phyloP scores from a whole-genome alignment of 2,888 invertebrate species.

The Temnothorax unifasciatus region DNA sequence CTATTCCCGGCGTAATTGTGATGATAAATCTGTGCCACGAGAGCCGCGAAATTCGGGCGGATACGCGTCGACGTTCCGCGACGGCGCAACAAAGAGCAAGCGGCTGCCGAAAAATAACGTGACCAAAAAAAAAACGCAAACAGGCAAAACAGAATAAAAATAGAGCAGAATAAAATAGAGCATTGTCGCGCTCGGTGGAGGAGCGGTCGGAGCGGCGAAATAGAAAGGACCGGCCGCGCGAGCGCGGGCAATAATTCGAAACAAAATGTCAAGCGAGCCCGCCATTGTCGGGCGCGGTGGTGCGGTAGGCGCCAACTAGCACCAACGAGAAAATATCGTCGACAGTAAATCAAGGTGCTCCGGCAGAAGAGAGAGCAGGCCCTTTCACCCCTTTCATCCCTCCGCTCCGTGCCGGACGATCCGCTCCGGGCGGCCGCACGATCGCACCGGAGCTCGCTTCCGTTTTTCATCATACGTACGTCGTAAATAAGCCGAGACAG shows the following conservation, averaged over 20 bases:
- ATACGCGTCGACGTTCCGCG: conserved; percentile 71
- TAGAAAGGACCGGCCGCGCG: conserved; percentile 80
- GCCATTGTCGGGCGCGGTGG: conserved; percentile 84
- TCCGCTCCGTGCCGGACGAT: conserved; percentile 72
- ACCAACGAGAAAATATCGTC: conserved; percentile 84
- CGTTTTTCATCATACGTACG: conserved; percentile 81
- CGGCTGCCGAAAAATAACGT: conserved; percentile 60
- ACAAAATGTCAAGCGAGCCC: conserved; percentile 84
- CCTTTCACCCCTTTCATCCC: conserved; percentile 63
- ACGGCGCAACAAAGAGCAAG: conserved; percentile 78
- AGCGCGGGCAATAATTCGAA: conserved; percentile 84
- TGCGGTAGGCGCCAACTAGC: conserved; percentile 80
- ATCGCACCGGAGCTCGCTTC: conserved; percentile 79
- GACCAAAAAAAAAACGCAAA: conserved; percentile 56
- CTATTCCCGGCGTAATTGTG: conserved; percentile 29
- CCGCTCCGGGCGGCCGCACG: conserved; percentile 73
- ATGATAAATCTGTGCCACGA: conserved; percentile 66
- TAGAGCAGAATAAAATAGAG: conserved; percentile 63
- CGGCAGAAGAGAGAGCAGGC: conserved; percentile 70
- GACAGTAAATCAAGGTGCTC: conserved; percentile 83
- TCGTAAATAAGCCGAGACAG: conserved; percentile 66
- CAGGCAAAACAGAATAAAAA: conserved; percentile 56
- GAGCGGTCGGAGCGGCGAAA: conserved; percentile 70
- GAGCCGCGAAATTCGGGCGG: conserved; percentile 75
- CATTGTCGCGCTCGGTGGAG: conserved; percentile 68